Evolutionary conservation across 2,113 vertebrate species (phyloP).

Genomic region (Columbina picui): DNA sequence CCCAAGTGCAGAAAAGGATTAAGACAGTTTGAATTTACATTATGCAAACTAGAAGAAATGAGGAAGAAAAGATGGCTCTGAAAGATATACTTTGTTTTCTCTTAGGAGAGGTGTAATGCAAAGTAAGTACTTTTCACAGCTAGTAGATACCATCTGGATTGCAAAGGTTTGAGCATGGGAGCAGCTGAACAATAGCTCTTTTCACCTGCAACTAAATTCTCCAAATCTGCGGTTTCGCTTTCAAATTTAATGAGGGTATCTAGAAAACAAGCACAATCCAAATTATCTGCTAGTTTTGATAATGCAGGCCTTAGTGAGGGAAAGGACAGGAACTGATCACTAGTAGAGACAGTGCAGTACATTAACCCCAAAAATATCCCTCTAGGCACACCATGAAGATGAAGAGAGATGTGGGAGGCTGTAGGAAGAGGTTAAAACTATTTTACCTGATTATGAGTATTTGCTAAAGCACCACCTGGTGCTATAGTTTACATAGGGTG

Average conservation of each 20-base stretch:
- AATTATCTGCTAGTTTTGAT: not conserved
- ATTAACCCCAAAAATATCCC: not conserved
- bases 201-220: not conserved
- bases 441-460: not conserved
- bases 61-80: not conserved
- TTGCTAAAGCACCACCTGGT: not conserved
- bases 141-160: not conserved
- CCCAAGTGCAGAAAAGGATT: constrained; percentile 4
- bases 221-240: not conserved
- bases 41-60: not conserved
- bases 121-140: not conserved
- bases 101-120: not conserved
- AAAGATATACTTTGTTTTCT: not conserved
- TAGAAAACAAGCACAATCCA: not conserved
- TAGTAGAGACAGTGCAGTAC: not conserved
- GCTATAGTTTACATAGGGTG: not conserved
- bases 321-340: not conserved
- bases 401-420: not conserved
- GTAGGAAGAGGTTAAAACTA: not conserved
- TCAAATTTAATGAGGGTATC: not conserved
- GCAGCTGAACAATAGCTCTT: not conserved
- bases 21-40: constrained; percentile 19
- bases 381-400: not conserved
- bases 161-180: not conserved
- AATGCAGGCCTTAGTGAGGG: not conserved